Evolutionary conservation across 2,888 invertebrate species (phyloP), one percentile per base, ranked within the genome.

Genomic region (Dione vanillae): DNA sequence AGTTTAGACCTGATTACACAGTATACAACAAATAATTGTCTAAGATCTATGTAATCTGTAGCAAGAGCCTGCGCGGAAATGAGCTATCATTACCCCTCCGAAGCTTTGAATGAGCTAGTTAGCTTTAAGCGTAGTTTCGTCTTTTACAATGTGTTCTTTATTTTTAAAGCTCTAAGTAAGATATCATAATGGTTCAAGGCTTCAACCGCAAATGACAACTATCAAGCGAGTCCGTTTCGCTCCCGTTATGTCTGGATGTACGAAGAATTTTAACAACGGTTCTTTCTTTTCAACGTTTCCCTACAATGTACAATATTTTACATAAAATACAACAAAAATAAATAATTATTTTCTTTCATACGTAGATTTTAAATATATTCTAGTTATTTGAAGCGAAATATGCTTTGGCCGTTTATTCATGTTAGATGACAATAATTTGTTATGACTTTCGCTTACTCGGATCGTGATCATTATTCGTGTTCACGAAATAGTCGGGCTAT

Each of bases 401-500:
- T 37, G 56, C 16, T 56, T 37, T 37, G 37, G 37, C 16, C 54
- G 14, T 40, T n/a, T 45, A 61, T 45, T 61, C 45, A n/a, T 61
- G 56, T 58, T 67, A 72, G 58, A 66, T 40, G 51, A 20, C 45
- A 67, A 70, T 65, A 59, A 73, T 73, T 65, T 70, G 58, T 70
- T 49, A 61, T 52, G 77, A 80, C 84, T 84, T 86, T 83, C 83
- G 75, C 80, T 74, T 69, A 70, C 71, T 73, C 51, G 58, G 59
- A 74, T 73, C 75, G 75, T 76, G 75, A 77, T 75, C 70, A 76
- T 74, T 75, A 78, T 77, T 65, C 65, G 47, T 68, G 54, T 40
- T 76, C 73, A 77, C 76, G 77, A 75, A 83, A 84, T 83, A 83
- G 81, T 78, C 79, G 70, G 75, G 27, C 75, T 80, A 82, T 83